A percentile compares a stretch with the other conserved stretches of the same genome.
These are phyloP conservation scores for Tauraco hartlaubi DNA, from an alignment of 2,797 vertebrate species.

Conservation along the genomic window DNA sequence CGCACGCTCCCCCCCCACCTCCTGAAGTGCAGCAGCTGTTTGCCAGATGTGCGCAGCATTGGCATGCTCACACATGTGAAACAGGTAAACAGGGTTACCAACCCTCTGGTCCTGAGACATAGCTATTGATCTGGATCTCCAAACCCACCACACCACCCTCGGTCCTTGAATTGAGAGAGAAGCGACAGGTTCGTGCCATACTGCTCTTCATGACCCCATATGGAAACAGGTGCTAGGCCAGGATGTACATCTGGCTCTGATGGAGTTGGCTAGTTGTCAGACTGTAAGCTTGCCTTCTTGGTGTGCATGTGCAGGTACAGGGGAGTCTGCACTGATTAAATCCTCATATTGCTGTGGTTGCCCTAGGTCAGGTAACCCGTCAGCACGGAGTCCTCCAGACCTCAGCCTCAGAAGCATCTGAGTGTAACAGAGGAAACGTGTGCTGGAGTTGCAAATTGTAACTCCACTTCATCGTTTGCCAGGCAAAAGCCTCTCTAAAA, in stretches of 20 bases:
- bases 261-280: background rate
- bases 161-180: background rate
- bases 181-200: background rate
- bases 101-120: background rate
- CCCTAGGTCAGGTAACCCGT: background rate
- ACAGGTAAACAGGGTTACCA: background rate
- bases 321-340: background rate
- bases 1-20: background rate
- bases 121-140: background rate
- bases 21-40: background rate
- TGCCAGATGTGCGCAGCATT: background rate
- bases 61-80: background rate
- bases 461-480: background rate
- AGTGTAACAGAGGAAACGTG: background rate
- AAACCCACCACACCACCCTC: background rate
- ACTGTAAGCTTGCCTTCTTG: background rate
- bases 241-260: accelerated
- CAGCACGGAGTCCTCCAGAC: accelerated
- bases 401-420: background rate
- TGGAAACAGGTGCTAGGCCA: accelerated
- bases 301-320: background rate
- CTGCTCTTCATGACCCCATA: background rate
- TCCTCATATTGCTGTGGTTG: background rate
- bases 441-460: background rate
- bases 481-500: background rate